Percentiles rank a stretch among this genome's conserved stretches.
Conservation (phyloP, 2,113 vertebrate species). For the Pao palembangensis region DNA sequence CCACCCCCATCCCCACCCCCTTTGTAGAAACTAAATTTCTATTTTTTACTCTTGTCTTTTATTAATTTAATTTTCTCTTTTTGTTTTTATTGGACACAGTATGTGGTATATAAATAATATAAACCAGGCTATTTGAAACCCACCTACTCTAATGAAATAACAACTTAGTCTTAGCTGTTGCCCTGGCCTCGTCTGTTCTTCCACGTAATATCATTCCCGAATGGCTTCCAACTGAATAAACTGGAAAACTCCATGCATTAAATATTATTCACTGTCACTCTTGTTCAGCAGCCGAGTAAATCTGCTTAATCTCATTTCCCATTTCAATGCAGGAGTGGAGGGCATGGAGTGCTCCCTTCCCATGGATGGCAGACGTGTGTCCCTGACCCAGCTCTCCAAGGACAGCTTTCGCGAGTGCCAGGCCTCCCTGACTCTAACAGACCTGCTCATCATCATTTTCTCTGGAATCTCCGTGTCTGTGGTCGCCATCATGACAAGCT, state of each 20-base stretch:
- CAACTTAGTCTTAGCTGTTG: too few relatives aligned
- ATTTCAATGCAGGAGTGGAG: conserved; percentile 78
- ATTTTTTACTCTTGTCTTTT: too few relatives aligned
- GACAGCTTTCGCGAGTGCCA: conserved; percentile 96
- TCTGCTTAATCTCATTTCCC: conserved; percentile 25
- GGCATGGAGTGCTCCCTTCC: conserved; percentile 93
- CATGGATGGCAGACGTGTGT: conserved; percentile 82
- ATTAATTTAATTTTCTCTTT: too few relatives aligned
- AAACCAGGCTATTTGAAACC: too few relatives aligned
- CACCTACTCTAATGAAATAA: too few relatives aligned
- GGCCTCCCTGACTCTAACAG: conserved; percentile 88
- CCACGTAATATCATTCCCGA: too few relatives aligned
- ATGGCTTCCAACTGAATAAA: conserved; percentile 1
- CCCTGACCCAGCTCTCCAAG: conserved; percentile 87
- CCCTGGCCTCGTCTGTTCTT: too few relatives aligned
- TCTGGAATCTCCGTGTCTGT: conserved; percentile 96
- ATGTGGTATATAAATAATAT: too few relatives aligned
- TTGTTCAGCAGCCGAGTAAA: neutral
- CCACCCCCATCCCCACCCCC: too few relatives aligned
- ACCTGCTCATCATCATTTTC: conserved; percentile 97
- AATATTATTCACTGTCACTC: neutral
- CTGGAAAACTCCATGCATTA: neutral
- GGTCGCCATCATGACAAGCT: conserved; percentile 94
- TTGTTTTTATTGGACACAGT: too few relatives aligned
- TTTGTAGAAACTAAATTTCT: too few relatives aligned